These are phyloP conservation scores for Montipora capricornis DNA, from an alignment of 64 coral and sea anemone species.

Conservation along the genomic window DNA sequence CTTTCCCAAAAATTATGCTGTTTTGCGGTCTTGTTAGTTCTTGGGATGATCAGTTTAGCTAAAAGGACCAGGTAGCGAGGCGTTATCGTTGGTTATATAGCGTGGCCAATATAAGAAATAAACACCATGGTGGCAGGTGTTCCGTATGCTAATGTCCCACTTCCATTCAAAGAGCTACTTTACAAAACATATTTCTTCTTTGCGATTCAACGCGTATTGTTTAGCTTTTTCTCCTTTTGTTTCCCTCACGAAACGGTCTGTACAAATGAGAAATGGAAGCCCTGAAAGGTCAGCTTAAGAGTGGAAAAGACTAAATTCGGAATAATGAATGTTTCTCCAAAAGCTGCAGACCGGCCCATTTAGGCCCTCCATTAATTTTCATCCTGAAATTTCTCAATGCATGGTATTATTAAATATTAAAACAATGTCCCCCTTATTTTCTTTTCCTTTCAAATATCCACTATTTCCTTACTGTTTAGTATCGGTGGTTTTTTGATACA, in stretches of 20 bases:
- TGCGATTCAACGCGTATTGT: constrained; percentile 8
- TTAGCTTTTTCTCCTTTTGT: constrained; percentile 16
- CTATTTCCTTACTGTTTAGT: constrained; percentile 10
- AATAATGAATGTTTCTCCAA: background rate
- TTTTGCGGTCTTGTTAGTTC: background rate
- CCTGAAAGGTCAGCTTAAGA: background rate
- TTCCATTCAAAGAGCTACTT: constrained; percentile 16
- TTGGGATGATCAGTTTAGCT: constrained; percentile 29
- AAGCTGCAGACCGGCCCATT: background rate
- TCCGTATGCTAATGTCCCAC: constrained; percentile 80
- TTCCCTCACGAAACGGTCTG: background rate
- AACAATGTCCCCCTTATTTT: background rate
- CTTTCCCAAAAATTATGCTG: constrained; percentile 24
- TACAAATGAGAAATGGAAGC: constrained; percentile 4
- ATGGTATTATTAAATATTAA: constrained; percentile 25
- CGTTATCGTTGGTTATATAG: constrained; percentile 45
- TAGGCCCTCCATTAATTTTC: background rate
- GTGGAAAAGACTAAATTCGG: background rate
- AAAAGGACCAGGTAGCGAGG: constrained; percentile 29
- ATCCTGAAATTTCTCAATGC: background rate
- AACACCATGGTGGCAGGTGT: constrained; percentile 82
- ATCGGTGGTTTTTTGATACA: constrained; percentile 11
- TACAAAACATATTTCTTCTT: constrained; percentile 36
- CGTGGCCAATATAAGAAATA: constrained; percentile 88
- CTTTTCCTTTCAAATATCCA: constrained; percentile 13